A percentile compares a stretch with the other conserved stretches of the same genome.
Conservation (phyloP, 1,140 invertebrate genomes). For the Megathymus violae region DNA sequence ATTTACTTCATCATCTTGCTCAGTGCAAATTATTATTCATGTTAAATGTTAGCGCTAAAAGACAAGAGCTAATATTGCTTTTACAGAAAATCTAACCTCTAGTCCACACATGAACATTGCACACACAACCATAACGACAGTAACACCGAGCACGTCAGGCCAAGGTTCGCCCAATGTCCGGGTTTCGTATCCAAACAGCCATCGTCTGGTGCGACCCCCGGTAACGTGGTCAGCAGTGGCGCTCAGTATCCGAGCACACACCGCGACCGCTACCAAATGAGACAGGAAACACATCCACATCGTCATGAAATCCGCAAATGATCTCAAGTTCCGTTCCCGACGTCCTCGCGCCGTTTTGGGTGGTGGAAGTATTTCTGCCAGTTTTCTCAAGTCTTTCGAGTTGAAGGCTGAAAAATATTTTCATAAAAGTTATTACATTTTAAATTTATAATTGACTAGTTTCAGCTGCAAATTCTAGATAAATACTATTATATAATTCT, state of each 20-base stretch:
- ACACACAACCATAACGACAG: slow-evolving; percentile 86
- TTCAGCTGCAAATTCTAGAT: no score
- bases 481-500: no score
- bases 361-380: slow-evolving; percentile 68
- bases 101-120: slow-evolving; percentile 88
- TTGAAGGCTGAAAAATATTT: slow-evolving; percentile 62
- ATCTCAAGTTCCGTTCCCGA: slow-evolving; percentile 69
- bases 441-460: no score
- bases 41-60: no score
- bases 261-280: slow-evolving; percentile 85
- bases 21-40: no score
- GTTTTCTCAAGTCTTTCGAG: slow-evolving; percentile 66
- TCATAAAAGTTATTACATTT: background rate
- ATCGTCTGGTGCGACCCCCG: slow-evolving; percentile 84
- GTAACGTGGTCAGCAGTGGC: slow-evolving; percentile 87
- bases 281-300: slow-evolving; percentile 86
- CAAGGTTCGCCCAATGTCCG: slow-evolving; percentile 86
- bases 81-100: no score
- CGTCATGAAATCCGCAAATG: slow-evolving; percentile 83
- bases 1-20: no score
- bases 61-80: no score
- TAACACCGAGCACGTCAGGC: slow-evolving; percentile 88
- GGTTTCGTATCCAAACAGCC: slow-evolving; percentile 84
- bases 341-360: slow-evolving; percentile 68
- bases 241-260: slow-evolving; percentile 86